These are phyloP conservation scores for Lithophane socia DNA, from an alignment of 2,888 invertebrate genomes.

Conservation along the genomic window DNA sequence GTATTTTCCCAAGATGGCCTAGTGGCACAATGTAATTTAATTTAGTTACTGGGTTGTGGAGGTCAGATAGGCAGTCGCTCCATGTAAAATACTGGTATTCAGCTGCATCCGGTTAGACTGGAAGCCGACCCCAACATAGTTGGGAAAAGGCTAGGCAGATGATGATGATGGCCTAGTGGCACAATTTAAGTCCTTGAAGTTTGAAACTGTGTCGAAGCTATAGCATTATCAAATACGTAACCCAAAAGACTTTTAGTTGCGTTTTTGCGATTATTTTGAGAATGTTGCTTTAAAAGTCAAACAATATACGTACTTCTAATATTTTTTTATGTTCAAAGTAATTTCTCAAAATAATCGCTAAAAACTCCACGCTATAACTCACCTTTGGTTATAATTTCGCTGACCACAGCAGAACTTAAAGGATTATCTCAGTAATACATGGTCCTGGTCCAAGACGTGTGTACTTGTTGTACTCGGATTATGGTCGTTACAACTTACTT, in stretches of 20 bases:
- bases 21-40: too few species aligned
- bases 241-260: background rate
- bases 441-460: constrained; percentile 30
- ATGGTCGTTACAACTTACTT: constrained; percentile 28
- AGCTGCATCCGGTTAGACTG: too few species aligned
- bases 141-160: too few species aligned
- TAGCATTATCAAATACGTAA: background rate
- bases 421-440: constrained; percentile 49
- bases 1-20: background rate
- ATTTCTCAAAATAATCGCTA: background rate
- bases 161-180: too few species aligned
- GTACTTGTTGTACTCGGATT: constrained; percentile 15
- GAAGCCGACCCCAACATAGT: too few species aligned
- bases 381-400: constrained; percentile 19
- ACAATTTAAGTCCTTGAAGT: too few species aligned
- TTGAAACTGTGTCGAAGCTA: too few species aligned
- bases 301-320: background rate
- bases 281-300: background rate
- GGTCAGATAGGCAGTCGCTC: too few species aligned
- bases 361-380: background rate
- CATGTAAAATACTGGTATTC: too few species aligned
- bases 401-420: constrained; percentile 15
- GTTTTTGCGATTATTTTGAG: background rate
- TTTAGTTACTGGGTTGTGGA: too few species aligned
- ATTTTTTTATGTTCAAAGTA: background rate